Conservation (phyloP, 2,888 invertebrate genomes). For the Trissonchulus sp. region DNA sequence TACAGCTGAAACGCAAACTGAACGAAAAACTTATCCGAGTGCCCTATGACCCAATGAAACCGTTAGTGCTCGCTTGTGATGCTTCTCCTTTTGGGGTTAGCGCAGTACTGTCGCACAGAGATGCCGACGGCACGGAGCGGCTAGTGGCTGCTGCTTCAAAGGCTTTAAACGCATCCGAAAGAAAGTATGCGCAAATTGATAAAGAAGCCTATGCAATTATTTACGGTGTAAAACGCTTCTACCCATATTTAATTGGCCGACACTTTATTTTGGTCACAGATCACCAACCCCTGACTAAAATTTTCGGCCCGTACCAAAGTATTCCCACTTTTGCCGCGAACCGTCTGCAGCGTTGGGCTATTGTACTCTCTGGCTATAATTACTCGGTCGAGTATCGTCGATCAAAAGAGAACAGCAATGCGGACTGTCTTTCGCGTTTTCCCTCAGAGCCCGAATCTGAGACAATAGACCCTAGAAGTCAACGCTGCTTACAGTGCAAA, state of each 20-base stretch:
- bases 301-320: constrained; percentile 38
- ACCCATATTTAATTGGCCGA: constrained; percentile 42
- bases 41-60: not conserved
- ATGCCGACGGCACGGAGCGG: constrained; percentile 1
- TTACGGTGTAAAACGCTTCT: constrained; percentile 38
- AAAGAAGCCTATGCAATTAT: constrained; percentile 11
- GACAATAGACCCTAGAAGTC: not conserved
- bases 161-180: not conserved
- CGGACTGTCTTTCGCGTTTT: too few relatives aligned
- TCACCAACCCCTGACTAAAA: constrained; percentile 39
- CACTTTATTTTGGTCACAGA: constrained; percentile 42
- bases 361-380: not conserved
- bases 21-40: not conserved
- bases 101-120: not conserved
- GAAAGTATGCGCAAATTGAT: not conserved
- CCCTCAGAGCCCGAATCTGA: not conserved
- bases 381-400: constrained; percentile 5
- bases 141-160: not conserved
- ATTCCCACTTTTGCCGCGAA: too few relatives aligned
- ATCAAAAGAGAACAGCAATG: not conserved
- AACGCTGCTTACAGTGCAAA: not conserved
- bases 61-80: not conserved
- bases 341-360: too few relatives aligned
- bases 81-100: constrained; percentile 1
- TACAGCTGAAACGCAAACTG: not conserved